Evolutionary conservation across 1,140 invertebrate species (phyloP), one percentile per base, ranked within the genome.

Genomic region (Cardiocondyla obscurior): DNA sequence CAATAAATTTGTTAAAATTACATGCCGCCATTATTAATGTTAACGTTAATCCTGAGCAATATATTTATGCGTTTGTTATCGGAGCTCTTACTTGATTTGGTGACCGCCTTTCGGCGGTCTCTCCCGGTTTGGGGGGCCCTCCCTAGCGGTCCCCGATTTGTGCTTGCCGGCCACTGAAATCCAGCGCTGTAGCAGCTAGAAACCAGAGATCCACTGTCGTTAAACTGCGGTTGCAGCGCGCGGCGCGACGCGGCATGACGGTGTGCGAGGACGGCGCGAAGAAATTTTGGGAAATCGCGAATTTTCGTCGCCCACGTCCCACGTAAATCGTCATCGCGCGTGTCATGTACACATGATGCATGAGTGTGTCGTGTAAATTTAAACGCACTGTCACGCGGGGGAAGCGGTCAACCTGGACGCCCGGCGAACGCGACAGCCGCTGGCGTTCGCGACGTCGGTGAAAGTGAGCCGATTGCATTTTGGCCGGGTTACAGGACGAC

Each of bases 111-210:
- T 51, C 83, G 93, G 93, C 93, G 92, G 91, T 22, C 73, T 33
- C 77, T 84, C 55, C 62, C 58, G 53, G 86, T 91, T 85, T n/a
- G n/a, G 86, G 91, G 92, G 91, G 89, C 91, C 92, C 91, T 89
- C 88, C 87, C 83, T 87, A 86, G 89, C 88, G 91, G 92, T 92
- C 92, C 92, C 92, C 90, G 33, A 83, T 65, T 89, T 62, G 53
- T 83, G 62, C 83, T 69, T 84, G 84, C 81, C 72, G 77, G 65
- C 69, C 86, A 86, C 87, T 89, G 90, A 92, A 92, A 92, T 87
- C 84, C 81, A 64, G 92, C 93, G 91, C 92, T 93, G 91, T 88
- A 83, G 88, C 91, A 93, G 93, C 93, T 93, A 85, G 12, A 91
- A 91, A 89, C 82, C 36, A 87, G 67, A 84, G 60, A 83, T 64